Base-by-base conservation (phyloP, 2,888 invertebrate species). In the Hemicrepidius hirtus region DNA sequence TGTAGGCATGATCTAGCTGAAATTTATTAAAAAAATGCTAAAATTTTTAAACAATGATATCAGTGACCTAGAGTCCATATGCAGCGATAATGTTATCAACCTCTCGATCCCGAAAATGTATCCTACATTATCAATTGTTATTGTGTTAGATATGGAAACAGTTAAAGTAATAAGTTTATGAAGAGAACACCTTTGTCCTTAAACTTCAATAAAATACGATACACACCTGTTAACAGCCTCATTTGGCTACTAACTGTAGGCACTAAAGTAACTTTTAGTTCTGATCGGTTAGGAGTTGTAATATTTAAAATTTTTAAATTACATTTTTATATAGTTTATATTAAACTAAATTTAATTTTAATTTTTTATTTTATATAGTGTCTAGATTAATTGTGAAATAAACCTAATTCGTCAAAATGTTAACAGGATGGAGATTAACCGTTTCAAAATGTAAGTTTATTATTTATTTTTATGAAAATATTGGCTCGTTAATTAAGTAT, bases 381-480 rank as follows among this genome's bases (percentile, higher is more conserved):
- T 16, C 13, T 35, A n/a, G n/a, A n/a, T 18, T 16, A 21, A 9
- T 28, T 55, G 44, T 44, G 7, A 9, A 13, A 18, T 7, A 16
- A 44, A 18, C 32, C 9, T 32, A 44, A 13, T 44, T 16, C 16
- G 5, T 7, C 32, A 82, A 59, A 65, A 82, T 82, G 81, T 77
- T 82, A 66, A 78, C 77, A 20, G 81, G 81, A 69, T 82, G 81
- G 81, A 77, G 78, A 60, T 64, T 80, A 18, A 69, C 71, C 5
- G 44, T 82, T 32, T 81, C 82, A 68, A 82, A 81, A 81, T 77
- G 82, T 82, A 75, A 82, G 82, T 81, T 60, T 50, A 21, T n/a
- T 18, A 20, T 44, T 20, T 20, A 5, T 20, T 49, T 49, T 49
- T 49, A 16, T 5, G n/a, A 4, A 40, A 40, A 1, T 13, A 13